Base-by-base conservation (phyloP, 2,113 vertebrate genomes). In the Panthera uncia region DNA sequence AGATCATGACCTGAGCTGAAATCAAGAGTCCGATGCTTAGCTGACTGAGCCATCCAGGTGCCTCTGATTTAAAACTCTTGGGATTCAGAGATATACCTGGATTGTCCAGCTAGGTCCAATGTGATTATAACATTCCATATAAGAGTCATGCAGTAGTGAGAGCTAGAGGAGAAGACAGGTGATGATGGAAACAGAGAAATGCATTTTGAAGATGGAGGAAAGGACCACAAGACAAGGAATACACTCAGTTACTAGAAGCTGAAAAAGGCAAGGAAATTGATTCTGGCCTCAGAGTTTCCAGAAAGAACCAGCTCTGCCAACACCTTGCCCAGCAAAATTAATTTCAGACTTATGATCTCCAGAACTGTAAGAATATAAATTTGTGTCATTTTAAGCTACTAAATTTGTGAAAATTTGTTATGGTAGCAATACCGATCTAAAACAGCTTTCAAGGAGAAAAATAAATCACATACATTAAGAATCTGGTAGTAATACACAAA, bases 331-430 rank as follows among this genome's bases (percentile, higher is more conserved):
- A 33, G 27, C 31, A 15, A 93, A 85, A 92, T 68, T 52, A 31
- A 61, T 85, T 92, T 95, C 38, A 52, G 68, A 95, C 38, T n/a
- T 80, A 73, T 69, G 21, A 89, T n/a, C n/a, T 95, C 38, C 66
- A 90, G 38, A 69, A 74, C 11, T 33, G n/a, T 63, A 69, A 52
- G 66, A 29, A 74, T 74, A 89, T 74, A 69, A 14, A 63, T 61
- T 19, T 45, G 21, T 86, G 33, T 66, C 66, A n/a, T 80, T 69
- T 90, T 85, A 66, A 92, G 61, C 45, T 33, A 57, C 33, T 15
- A 6, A 31, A 8, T 61, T 55, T 48, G 68, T 66, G 45, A 71
- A 55, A 55, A 69, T 71, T 83, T 88, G n/a, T 88, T 71, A 63
- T 16, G 33, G 68, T 33, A 91, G 55, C 21, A 91, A 91, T 66